These are phyloP conservation scores for Anguilla obscura DNA, from an alignment of 2,797 vertebrate species.

Conservation along the genomic window DNA sequence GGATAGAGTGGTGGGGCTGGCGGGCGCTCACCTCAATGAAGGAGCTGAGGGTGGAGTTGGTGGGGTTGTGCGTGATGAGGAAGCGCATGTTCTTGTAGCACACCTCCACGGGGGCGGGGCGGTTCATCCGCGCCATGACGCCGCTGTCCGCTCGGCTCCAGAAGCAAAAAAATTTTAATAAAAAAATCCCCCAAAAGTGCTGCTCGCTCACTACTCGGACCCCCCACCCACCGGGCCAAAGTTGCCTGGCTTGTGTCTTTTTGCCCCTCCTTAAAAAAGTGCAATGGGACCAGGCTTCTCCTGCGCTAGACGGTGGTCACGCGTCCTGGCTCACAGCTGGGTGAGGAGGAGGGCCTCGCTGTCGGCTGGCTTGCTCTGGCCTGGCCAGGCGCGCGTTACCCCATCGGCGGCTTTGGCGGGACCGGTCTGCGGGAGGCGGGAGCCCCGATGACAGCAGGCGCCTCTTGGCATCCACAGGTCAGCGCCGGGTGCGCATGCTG, in stretches of 20 bases:
- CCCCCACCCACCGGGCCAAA: background rate
- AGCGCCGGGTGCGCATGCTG: slow-evolving; percentile 64
- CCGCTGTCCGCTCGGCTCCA: background rate
- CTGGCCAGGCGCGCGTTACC: slow-evolving; percentile 75
- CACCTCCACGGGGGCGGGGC: slow-evolving; percentile 88
- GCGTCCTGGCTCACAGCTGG: background rate
- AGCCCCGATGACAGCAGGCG: slow-evolving; percentile 42
- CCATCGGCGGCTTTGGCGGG: slow-evolving; percentile 69
- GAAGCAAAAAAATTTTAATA: background rate
- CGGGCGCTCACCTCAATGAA: slow-evolving; percentile 81
- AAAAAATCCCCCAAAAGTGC: background rate
- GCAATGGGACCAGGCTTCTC: background rate
- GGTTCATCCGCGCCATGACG: slow-evolving; percentile 88
- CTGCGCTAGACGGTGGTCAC: background rate
- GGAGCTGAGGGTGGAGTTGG: slow-evolving; percentile 85
- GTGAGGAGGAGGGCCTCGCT: slow-evolving; percentile 1
- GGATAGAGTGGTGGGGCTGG: background rate
- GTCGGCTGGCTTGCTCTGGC: slow-evolving; percentile 66
- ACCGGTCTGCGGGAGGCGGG: background rate
- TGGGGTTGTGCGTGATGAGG: slow-evolving; percentile 88
- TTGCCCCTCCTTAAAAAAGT: background rate
- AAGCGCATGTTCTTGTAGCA: slow-evolving; percentile 91
- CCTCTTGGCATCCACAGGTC: slow-evolving; percentile 72
- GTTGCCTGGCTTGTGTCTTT: background rate
- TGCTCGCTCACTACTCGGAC: background rate